Conservation (phyloP, 2,888 invertebrate genomes). For the Prostheceraeus crozeri region DNA sequence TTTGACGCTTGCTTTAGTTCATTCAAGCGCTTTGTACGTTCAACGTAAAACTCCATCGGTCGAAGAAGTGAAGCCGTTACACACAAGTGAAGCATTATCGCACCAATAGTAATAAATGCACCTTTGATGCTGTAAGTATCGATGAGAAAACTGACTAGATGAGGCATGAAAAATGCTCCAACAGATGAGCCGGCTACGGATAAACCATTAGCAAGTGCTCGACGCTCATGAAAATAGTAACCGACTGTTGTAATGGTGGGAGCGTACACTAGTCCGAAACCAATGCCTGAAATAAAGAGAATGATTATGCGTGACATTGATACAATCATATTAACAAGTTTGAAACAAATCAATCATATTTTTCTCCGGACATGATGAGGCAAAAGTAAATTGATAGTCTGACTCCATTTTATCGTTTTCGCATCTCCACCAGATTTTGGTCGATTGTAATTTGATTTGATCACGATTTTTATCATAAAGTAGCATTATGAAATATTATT, state of each 20-base stretch:
- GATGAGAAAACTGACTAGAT: not conserved
- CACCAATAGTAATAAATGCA: not conserved
- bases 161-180: not conserved
- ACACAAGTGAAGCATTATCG: not conserved
- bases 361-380: no score
- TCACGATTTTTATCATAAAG: no score
- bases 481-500: no score
- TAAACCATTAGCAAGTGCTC: not conserved
- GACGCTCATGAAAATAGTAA: not conserved
- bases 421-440: no score
- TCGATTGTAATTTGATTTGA: no score
- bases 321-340: no score
- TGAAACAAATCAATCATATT: no score
- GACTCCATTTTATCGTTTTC: no score
- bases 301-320: no score
- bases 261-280: conserved; percentile 1
- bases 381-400: no score
- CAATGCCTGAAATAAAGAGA: conserved; percentile 3
- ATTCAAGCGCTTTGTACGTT: not conserved
- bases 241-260: not conserved
- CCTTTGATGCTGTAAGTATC: not conserved
- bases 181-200: not conserved
- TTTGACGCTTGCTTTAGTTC: not conserved
- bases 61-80: not conserved
- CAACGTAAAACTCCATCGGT: conserved; percentile 1